phyloP scores from a whole-genome alignment of 1,140 invertebrate genomes.

The Drosophila ercepeae region DNA sequence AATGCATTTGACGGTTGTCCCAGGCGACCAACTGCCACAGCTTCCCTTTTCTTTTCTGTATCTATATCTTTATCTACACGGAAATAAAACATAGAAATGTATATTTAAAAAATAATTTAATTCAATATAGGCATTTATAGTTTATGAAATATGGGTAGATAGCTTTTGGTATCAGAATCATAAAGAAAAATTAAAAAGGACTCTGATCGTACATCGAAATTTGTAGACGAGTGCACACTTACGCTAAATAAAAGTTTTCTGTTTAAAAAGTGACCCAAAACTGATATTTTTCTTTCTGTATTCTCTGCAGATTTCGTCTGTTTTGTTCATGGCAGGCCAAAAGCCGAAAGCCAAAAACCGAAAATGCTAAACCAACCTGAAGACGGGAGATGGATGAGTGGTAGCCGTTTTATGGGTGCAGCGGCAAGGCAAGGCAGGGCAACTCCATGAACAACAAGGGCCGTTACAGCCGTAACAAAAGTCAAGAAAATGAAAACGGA shows the following conservation, averaged over 20 bases:
- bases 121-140: no score
- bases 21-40: constrained; percentile 54
- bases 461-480: constrained; percentile 38
- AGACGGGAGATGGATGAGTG: constrained; percentile 60
- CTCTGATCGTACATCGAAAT: background rate
- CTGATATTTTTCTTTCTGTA: constrained; percentile 2
- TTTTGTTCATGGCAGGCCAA: constrained; percentile 14
- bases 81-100: background rate
- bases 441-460: constrained; percentile 19
- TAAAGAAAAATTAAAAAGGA: no score
- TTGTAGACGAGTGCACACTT: background rate
- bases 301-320: background rate
- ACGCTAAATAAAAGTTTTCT: no score
- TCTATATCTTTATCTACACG: constrained; percentile 7
- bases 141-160: no score
- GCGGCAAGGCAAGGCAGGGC: background rate
- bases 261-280: no score
- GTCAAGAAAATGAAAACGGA: constrained; percentile 60
- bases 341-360: constrained; percentile 38
- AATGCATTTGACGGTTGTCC: constrained; percentile 73
- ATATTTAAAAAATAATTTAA: background rate
- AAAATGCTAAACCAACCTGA: constrained; percentile 55
- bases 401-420: constrained; percentile 51
- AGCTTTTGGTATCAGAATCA: no score
- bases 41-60: constrained; percentile 4